Evolutionary conservation across 2,797 vertebrate species (phyloP), one percentile per base, ranked within the genome.

Genomic region (Mormyrus proboscirostris): DNA sequence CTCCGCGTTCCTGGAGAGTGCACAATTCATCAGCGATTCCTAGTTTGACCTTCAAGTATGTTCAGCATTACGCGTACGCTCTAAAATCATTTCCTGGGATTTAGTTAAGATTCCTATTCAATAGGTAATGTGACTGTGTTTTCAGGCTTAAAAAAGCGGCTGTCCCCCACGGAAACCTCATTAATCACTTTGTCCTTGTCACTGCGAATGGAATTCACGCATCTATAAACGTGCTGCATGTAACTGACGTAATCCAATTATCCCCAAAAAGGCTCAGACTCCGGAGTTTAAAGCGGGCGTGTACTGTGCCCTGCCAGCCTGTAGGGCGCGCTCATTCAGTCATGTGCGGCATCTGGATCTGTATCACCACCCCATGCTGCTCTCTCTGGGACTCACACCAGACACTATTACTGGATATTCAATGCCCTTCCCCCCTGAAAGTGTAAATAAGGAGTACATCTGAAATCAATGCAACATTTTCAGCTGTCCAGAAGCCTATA

Each of bases 181-280:
- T 25, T 16, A 59, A 22, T 57, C 25, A 87, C 33, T 41, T 87
- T 38, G 55, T 44, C 57, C 29, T 76, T 84, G 50, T 79, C 76
- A 44, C 57, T 51, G 44, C 10, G 33, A 69, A 69, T 47, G 57
- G 25, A 33, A 69, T 41, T 50, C 50, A 87, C 4, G 38, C 86
- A 87, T 87, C 16, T 87, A 49, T 49, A 25, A 76, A 76, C 14
- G 62, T 55, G 50, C 49, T 55, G 29, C 62, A 38, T 76, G 86
- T 76, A 87, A 38, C 49, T 87, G 62, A 89, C 25, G 2, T 87
- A 86, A 76, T 89, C 47, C 44, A 22, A 53, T 86, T 86, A 86
- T 19, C 41, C 59, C 57, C 9, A 14, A 89, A 49, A 57, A 55
- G 38, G 82, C 79, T 9, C 22, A 10, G 55, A 85, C 53, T 85